Evolutionary conservation across 1,140 invertebrate genomes (phyloP), one percentile per base, ranked within the genome.

Genomic region (Streblospio benedicti): DNA sequence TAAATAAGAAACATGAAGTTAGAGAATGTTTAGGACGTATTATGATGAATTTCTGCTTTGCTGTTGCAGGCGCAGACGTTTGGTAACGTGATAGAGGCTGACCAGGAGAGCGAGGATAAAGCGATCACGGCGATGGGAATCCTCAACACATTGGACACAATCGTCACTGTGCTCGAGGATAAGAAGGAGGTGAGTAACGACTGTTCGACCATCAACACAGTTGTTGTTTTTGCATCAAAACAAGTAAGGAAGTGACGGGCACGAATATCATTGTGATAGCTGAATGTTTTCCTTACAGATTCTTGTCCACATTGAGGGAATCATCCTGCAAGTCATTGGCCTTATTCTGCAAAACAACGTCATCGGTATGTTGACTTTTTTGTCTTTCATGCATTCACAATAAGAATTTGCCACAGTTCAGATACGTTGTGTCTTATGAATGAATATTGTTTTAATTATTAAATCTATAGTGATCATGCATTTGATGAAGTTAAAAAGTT

Each of bases 91-190:
- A 79, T 94, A 47, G 68, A 75, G 27, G 57, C 50, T 20, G 74
- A 76, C 53, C 70, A 91, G 65, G 91, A 92, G 73, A 89, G 87
- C 3, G 93, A 97, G 73, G 95, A 99, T 71, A 97, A 96, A 71
- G 91, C 93, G 16, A 94, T 98, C 47, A 93, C 93, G 12, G 92
- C 94, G 1, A 96, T 99, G 88, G 94, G 93, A 49, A 81, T 98
- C 2, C 79, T 99, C 1, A 96, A 92, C 71, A 97, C 96, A 2
- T 91, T 99, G 74, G 93, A 98, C 77, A 97, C 92, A 0, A 82
- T 99, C 44, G 76, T 98, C 0, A 89, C 85, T 63, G 91, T 96
- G 5, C 93, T 97, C 89, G 93, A 95, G 71, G 87, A 94, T 58
- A 87, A 93, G 65, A 77, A 74, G 67, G 81, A 84, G 66, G 76